These are phyloP conservation scores for Dascyllus trimaculatus DNA, from an alignment of 2,113 vertebrate species.

Conservation along the genomic window DNA sequence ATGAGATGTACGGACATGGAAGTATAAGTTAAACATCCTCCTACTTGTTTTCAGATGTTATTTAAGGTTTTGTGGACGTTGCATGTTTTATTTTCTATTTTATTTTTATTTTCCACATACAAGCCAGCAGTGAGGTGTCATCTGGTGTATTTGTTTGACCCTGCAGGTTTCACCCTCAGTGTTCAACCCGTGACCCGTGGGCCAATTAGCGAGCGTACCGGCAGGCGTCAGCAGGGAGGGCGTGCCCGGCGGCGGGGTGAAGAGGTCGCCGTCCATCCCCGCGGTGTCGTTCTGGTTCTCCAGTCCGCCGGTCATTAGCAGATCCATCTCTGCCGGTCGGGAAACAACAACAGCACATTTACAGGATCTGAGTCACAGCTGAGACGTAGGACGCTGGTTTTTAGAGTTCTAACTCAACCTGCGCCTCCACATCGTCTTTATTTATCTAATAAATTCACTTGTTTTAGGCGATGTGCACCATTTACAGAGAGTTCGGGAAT, in stretches of 20 bases:
- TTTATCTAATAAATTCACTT: not conserved
- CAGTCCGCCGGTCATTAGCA: not conserved
- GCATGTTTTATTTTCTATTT: too few relatives aligned
- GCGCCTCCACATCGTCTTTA: not conserved
- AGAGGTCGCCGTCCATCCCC: not conserved
- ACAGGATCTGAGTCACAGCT: fast-evolving
- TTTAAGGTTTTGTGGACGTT: too few relatives aligned
- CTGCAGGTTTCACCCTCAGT: not conserved
- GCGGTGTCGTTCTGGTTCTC: not conserved
- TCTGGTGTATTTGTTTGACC: not conserved
- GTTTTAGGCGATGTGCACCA: not conserved
- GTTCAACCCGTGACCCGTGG: not conserved
- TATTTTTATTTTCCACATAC: too few relatives aligned
- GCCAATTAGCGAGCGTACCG: constrained; percentile 44
- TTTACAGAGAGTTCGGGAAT: not conserved
- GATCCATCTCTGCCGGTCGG: constrained; percentile 16
- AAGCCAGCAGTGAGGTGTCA: not conserved
- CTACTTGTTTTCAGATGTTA: too few relatives aligned
- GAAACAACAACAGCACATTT: constrained; percentile 4
- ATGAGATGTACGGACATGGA: too few relatives aligned
- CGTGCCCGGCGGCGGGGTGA: not conserved
- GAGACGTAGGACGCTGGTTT: not conserved
- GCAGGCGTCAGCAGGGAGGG: not conserved
- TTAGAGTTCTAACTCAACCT: not conserved
- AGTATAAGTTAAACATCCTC: too few relatives aligned